Conservation (phyloP, 2,113 vertebrate species). For the Chaetura pelagica region DNA sequence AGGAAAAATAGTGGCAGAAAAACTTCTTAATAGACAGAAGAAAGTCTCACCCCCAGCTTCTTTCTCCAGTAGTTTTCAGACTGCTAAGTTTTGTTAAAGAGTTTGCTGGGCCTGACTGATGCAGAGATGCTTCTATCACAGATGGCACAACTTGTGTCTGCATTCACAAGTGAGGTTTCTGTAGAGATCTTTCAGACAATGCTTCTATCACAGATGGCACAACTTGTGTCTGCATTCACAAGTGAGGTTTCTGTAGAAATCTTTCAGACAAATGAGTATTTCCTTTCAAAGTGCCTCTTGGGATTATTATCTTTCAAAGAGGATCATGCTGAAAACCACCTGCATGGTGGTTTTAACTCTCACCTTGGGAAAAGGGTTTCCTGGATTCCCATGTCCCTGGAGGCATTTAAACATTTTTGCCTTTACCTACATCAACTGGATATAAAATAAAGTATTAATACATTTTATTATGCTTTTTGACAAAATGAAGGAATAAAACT, state of each 20-base stretch:
- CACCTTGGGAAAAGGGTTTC: slow-evolving; percentile 32
- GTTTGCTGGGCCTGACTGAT: background rate
- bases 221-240: background rate
- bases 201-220: background rate
- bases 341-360: slow-evolving; percentile 3
- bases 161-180: slow-evolving; percentile 17
- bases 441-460: slow-evolving; percentile 16
- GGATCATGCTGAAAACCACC: slow-evolving; percentile 15
- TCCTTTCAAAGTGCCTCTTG: slow-evolving; percentile 12
- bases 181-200: slow-evolving; percentile 27
- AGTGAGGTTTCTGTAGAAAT: slow-evolving; percentile 17
- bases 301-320: background rate
- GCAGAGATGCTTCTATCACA: background rate
- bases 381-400: background rate
- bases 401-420: background rate
- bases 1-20: background rate
- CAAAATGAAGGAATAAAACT: slow-evolving; percentile 15
- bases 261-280: slow-evolving; percentile 26
- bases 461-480: background rate
- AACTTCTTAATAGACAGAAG: background rate
- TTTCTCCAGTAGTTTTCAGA: fast-evolving
- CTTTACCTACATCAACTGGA: background rate
- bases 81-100: background rate
- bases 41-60: background rate
- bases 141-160: background rate